Evolutionary conservation across 2,113 vertebrate genomes (phyloP).

Genomic region (Laticauda laticaudata): DNA sequence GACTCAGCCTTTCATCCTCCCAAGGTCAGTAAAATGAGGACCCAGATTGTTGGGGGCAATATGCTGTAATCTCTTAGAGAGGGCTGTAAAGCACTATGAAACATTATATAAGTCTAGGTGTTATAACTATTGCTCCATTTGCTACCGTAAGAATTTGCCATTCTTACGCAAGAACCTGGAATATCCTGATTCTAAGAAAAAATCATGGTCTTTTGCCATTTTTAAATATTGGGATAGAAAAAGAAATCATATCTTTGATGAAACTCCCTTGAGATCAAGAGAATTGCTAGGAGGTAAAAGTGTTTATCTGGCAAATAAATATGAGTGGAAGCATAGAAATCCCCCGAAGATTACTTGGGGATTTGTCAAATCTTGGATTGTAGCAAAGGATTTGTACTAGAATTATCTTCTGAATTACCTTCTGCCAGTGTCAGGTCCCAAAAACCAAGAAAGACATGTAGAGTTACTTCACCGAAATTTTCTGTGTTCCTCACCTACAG

Average conservation of each 20-base stretch:
- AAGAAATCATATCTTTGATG: neutral
- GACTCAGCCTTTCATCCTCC: neutral
- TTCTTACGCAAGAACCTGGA: neutral
- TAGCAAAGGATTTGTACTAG: neutral
- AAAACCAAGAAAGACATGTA: neutral
- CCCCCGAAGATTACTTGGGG: neutral
- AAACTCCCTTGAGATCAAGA: neutral
- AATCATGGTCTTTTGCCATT: neutral
- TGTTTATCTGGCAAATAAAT: neutral
- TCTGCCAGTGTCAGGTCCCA: neutral
- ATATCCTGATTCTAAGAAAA: neutral
- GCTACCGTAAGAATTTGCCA: neutral
- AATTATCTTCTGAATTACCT: neutral
- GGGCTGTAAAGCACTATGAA: neutral
- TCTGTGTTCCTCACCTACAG: neutral
- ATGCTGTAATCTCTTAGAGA: neutral
- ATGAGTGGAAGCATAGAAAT: neutral
- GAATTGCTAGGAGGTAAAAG: neutral
- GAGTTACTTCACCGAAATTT: neutral
- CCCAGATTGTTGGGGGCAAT: neutral
- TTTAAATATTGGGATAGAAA: neutral
- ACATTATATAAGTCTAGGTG: neutral
- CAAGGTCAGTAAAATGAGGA: neutral
- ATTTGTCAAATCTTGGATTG: neutral
- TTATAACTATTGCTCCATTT: neutral